A percentile compares a stretch with the other conserved stretches of the same genome.
These are phyloP conservation scores for Phengaris arion DNA, from an alignment of 2,888 invertebrate species.

Conservation along the genomic window DNA sequence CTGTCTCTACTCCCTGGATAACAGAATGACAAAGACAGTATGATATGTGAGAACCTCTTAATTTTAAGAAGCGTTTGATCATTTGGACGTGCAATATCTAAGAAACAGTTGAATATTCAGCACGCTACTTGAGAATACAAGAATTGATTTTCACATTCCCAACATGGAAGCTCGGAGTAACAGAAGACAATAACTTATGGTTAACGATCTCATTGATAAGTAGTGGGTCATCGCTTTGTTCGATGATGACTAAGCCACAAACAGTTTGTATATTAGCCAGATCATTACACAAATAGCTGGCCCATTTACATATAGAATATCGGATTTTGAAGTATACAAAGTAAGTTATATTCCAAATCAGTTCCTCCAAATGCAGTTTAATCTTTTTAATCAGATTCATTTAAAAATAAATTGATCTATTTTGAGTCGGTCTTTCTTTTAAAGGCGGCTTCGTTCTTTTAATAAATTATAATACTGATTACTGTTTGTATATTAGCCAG, in stretches of 20 bases:
- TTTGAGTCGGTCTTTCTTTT: too few relatives aligned
- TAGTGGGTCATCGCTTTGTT: constrained; percentile 30
- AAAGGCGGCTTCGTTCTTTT: too few relatives aligned
- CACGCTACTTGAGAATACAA: background rate
- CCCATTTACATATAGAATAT: constrained; percentile 20
- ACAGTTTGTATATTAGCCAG: constrained; percentile 30
- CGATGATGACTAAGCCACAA: constrained; percentile 27
- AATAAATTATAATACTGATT: too few relatives aligned
- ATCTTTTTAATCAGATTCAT: too few relatives aligned
- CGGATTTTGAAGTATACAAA: constrained; percentile 11
- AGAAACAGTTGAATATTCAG: background rate
- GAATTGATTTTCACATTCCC: constrained; percentile 5
- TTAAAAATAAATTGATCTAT: too few relatives aligned
- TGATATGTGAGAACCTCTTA: too few relatives aligned
- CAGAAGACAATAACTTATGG: background rate
- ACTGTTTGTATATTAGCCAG: too few relatives aligned
- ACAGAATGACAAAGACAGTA: too few relatives aligned
- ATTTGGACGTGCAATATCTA: too few relatives aligned
- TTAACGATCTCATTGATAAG: constrained; percentile 27
- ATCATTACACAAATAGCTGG: constrained; percentile 30
- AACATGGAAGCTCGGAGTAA: background rate
- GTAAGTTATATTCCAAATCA: constrained; percentile 18
- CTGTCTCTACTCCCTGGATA: too few relatives aligned
- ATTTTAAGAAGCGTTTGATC: too few relatives aligned
- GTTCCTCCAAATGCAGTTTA: background rate